These are phyloP conservation scores for Pomatostomus ruficeps DNA, from an alignment of 2,113 vertebrate species.

Conservation along the genomic window DNA sequence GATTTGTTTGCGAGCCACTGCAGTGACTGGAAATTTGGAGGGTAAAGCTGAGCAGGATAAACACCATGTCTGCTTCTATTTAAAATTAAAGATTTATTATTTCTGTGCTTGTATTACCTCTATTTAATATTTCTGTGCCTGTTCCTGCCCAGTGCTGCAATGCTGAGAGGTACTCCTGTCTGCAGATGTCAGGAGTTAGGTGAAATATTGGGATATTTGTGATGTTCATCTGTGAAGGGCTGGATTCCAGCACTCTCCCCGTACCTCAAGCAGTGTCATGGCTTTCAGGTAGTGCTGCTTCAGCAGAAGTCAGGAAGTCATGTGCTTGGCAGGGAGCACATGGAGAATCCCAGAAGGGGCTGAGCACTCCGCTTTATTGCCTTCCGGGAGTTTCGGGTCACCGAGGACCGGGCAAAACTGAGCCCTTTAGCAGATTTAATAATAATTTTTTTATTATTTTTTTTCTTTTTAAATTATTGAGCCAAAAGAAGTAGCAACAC, in stretches of 20 bases:
- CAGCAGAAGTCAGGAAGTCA: not conserved
- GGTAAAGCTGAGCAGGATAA: not conserved
- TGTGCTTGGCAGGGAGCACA: not conserved
- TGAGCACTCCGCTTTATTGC: not conserved
- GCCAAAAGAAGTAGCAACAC: conserved; percentile 26
- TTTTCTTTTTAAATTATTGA: not conserved
- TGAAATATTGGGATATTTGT: not conserved
- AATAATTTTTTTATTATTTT: not conserved
- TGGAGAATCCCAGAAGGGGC: not conserved
- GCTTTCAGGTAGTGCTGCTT: not conserved
- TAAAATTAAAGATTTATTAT: not conserved
- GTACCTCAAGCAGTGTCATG: not conserved
- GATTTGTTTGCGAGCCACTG: not conserved
- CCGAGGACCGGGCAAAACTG: not conserved
- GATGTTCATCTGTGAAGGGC: not conserved
- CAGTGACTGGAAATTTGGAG: not conserved
- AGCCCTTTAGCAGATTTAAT: not conserved
- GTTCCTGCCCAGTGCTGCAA: not conserved
- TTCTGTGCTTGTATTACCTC: not conserved
- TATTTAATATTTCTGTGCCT: not conserved
- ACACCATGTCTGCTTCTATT: not conserved
- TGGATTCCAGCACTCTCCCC: not conserved
- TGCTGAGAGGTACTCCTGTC: not conserved
- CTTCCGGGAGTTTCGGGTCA: not conserved
- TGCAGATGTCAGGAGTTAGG: not conserved